phyloP scores from a whole-genome alignment of 2,113 vertebrate genomes.

The Prietella phreatophila region DNA sequence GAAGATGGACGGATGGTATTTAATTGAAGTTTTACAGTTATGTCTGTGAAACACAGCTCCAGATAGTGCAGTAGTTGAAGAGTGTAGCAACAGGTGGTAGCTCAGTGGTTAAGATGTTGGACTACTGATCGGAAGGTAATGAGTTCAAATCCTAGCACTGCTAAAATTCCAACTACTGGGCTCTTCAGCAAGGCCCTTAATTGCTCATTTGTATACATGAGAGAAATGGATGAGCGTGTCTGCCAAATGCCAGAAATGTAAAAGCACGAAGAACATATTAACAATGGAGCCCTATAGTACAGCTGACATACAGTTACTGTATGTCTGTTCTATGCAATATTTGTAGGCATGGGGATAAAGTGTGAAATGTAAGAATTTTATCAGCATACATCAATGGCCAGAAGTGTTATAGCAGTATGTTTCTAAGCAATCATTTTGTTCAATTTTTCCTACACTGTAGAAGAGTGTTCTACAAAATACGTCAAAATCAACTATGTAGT shows the following conservation, averaged over 20 bases:
- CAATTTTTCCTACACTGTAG: background rate
- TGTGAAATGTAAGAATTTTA: slow-evolving; percentile 25
- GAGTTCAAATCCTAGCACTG: too few species aligned
- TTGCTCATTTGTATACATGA: too few species aligned
- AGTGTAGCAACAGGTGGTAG: slow-evolving; percentile 8
- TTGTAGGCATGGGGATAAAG: slow-evolving; percentile 53
- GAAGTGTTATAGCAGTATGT: background rate
- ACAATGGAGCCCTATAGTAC: slow-evolving; percentile 51
- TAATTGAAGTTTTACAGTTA: slow-evolving; percentile 2
- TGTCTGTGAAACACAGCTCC: slow-evolving; percentile 36
- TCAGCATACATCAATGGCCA: background rate
- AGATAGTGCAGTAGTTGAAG: slow-evolving; percentile 27
- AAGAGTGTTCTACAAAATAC: background rate
- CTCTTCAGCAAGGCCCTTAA: too few species aligned
- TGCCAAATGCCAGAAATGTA: too few species aligned
- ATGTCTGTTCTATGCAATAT: slow-evolving; percentile 51
- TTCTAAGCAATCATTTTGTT: background rate
- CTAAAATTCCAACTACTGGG: too few species aligned
- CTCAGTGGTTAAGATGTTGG: too few species aligned
- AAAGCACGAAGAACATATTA: slow-evolving; percentile 29
- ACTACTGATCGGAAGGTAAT: too few species aligned
- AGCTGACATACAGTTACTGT: slow-evolving; percentile 56
- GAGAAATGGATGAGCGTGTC: too few species aligned
- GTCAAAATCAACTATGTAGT: slow-evolving; percentile 21
- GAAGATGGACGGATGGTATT: too few species aligned